phyloP scores from a whole-genome alignment of 2,113 vertebrate genomes.

The Pomatorhinus ruficollis region DNA sequence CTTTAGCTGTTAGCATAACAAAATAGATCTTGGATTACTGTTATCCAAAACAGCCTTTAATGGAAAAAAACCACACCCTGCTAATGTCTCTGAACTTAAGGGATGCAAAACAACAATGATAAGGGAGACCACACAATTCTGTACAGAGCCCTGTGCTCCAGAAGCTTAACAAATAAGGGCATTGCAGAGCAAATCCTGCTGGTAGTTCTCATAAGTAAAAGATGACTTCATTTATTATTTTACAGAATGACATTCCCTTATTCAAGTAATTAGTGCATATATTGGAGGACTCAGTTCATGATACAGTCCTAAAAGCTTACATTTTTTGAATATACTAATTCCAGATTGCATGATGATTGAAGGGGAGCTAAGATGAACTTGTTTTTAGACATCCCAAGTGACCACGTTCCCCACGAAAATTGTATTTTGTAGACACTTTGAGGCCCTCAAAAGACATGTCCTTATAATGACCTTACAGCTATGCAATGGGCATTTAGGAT shows the following conservation, averaged over 20 bases:
- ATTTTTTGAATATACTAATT: slow-evolving; percentile 12
- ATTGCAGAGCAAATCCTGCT: slow-evolving; percentile 15
- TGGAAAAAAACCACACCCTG: slow-evolving; percentile 60
- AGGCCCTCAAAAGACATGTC: not conserved
- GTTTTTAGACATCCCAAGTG: not conserved
- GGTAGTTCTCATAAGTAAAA: slow-evolving; percentile 49
- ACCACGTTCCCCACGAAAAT: not conserved
- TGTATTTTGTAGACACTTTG: not conserved
- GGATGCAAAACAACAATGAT: slow-evolving; percentile 45
- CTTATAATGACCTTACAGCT: not conserved
- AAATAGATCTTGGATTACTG: slow-evolving; percentile 27
- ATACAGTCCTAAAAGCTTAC: not conserved
- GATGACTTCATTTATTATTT: slow-evolving; percentile 62
- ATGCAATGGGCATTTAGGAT: not conserved
- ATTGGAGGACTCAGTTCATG: not conserved
- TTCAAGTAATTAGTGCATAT: slow-evolving; percentile 23
- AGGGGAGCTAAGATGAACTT: not conserved
- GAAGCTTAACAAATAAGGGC: slow-evolving; percentile 35
- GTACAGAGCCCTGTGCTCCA: not conserved
- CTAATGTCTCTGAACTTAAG: slow-evolving; percentile 46
- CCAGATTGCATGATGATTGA: not conserved
- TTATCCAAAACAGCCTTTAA: slow-evolving; percentile 49
- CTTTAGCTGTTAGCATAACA: slow-evolving; percentile 50
- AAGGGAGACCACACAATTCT: slow-evolving; percentile 58
- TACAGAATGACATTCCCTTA: slow-evolving; percentile 21